These are phyloP conservation scores for Actinostola sp. DNA, from an alignment of 92 coral and sea anemone species.

Conservation along the genomic window DNA sequence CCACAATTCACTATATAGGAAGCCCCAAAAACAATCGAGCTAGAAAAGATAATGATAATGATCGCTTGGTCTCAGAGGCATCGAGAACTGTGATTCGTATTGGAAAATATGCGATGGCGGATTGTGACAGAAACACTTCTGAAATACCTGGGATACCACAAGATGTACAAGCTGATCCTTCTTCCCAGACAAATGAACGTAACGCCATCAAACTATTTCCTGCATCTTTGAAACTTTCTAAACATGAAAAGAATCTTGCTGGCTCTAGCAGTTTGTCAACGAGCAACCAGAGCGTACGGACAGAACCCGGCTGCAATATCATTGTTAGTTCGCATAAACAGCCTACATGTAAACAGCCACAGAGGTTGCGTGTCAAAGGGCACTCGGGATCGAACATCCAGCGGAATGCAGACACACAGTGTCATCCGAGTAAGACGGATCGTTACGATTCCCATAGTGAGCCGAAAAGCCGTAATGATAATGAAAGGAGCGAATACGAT, in stretches of 20 bases:
- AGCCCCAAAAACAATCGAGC: slow-evolving; percentile 27
- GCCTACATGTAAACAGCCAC: slow-evolving; percentile 76
- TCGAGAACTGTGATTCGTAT: slow-evolving; percentile 29
- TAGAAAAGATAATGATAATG: slow-evolving; percentile 17
- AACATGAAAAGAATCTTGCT: slow-evolving; percentile 54
- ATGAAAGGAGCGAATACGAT: slow-evolving; percentile 36
- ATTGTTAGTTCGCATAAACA: slow-evolving; percentile 65
- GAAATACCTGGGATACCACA: slow-evolving; percentile 91
- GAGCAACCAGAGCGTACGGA: slow-evolving; percentile 58
- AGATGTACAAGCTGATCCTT: slow-evolving; percentile 68
- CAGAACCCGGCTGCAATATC: slow-evolving; percentile 65
- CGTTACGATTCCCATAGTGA: slow-evolving; percentile 56
- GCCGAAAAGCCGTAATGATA: slow-evolving; percentile 58
- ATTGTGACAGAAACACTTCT: slow-evolving; percentile 63
- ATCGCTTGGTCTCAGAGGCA: slow-evolving; percentile 5
- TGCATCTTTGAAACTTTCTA: slow-evolving; percentile 50
- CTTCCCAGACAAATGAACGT: slow-evolving; percentile 71
- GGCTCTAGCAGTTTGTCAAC: slow-evolving; percentile 41
- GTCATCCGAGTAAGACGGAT: slow-evolving; percentile 75
- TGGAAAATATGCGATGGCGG: slow-evolving; percentile 54
- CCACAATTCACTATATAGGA: slow-evolving; percentile 46
- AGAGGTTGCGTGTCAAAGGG: slow-evolving; percentile 79
- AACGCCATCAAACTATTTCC: slow-evolving; percentile 60
- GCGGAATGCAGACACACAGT: slow-evolving; percentile 84
- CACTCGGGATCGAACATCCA: slow-evolving; percentile 88